Conservation (phyloP, 1,140 invertebrate genomes). For the Hypsibius dujardini region DNA sequence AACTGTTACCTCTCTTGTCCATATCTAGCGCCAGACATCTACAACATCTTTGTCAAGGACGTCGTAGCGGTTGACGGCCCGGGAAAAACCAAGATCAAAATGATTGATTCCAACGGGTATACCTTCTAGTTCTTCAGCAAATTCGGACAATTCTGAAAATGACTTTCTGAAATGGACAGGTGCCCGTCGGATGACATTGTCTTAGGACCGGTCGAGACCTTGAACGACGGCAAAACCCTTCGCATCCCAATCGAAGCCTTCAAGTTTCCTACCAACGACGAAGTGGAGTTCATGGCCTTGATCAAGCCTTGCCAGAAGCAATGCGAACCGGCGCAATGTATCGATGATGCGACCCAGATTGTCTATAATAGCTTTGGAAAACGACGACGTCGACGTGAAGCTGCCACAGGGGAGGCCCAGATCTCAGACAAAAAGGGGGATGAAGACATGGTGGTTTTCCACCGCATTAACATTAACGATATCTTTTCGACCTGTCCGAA, state of each 20-base stretch:
- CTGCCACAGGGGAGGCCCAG: background rate
- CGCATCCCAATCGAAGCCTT: conserved; percentile 40
- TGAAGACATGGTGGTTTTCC: background rate
- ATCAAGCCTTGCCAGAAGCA: conserved; percentile 79
- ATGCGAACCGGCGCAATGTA: conserved; percentile 50
- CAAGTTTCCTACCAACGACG: conserved; percentile 81
- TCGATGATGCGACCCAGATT: conserved; percentile 14
- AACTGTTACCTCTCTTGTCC: too few relatives aligned
- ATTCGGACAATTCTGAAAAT: background rate
- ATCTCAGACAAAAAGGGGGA: background rate
- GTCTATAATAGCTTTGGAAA: conserved; percentile 8
- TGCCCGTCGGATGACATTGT: conserved; percentile 15
- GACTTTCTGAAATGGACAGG: background rate
- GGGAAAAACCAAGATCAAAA: background rate
- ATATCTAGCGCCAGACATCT: background rate
- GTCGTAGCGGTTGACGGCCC: background rate
- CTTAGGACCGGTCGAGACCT: background rate
- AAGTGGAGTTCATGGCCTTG: conserved; percentile 77
- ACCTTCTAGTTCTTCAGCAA: background rate
- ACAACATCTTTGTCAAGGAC: conserved; percentile 16
- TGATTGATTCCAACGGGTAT: conserved; percentile 17
- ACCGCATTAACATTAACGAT: conserved; percentile 7
- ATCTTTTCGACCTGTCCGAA: background rate
- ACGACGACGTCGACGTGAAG: conserved; percentile 7
- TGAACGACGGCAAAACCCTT: conserved; percentile 4